A percentile compares a stretch with the other conserved stretches of the same genome.
Evolutionary conservation across 2,113 vertebrate species (phyloP).

Genomic region (Hoplias malabaricus): DNA sequence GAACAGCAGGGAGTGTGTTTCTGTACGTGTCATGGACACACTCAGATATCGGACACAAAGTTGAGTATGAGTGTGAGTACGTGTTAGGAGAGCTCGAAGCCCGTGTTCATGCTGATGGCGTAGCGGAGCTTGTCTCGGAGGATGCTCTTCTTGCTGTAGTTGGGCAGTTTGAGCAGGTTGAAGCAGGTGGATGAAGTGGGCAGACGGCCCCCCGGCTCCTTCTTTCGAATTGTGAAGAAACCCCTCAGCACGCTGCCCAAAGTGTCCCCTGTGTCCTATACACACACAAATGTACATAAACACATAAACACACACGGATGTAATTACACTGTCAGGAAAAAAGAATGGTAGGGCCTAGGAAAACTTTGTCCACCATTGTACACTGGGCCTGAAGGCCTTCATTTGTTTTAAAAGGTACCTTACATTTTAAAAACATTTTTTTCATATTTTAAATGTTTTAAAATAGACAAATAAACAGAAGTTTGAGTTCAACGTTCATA

Average conservation of each 20-base stretch:
- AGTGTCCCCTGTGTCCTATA: slow-evolving; percentile 95
- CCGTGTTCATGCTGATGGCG: slow-evolving; percentile 98
- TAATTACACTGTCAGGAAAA: too few species aligned
- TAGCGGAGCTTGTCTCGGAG: slow-evolving; percentile 97
- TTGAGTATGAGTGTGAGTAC: neutral
- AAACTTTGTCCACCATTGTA: too few species aligned
- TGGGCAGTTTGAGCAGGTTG: slow-evolving; percentile 98
- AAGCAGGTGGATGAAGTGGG: slow-evolving; percentile 98
- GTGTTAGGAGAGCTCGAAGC: slow-evolving; percentile 94
- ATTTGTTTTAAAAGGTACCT: too few species aligned
- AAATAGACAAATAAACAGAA: too few species aligned
- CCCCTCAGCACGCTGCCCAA: slow-evolving; percentile 93
- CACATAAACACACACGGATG: neutral
- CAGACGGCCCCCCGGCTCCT: slow-evolving; percentile 91
- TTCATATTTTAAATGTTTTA: too few species aligned
- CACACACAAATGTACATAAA: slow-evolving; percentile 10
- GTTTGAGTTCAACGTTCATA: too few species aligned
- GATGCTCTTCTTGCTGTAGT: slow-evolving; percentile 98
- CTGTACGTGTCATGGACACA: neutral
- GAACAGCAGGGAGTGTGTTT: neutral
- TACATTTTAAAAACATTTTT: too few species aligned
- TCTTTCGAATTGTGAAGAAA: slow-evolving; percentile 98
- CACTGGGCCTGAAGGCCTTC: too few species aligned
- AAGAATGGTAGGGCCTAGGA: too few species aligned
- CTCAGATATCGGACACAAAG: neutral